Evolutionary conservation across 2,113 vertebrate species (phyloP).

Genomic region (Cnemophilus loriae): DNA sequence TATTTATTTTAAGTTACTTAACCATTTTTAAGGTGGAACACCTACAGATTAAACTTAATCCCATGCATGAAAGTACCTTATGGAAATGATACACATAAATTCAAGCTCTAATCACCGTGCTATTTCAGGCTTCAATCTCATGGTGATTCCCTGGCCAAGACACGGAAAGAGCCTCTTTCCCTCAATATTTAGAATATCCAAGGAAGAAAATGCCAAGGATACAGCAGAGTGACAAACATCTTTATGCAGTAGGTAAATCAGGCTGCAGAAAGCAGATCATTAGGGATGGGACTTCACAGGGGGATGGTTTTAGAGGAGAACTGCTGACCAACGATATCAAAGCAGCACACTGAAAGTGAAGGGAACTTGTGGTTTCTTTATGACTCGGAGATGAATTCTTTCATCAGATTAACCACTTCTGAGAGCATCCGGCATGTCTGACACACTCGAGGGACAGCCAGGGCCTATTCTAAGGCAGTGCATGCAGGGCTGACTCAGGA

Average conservation of each 20-base stretch:
- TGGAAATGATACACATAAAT: background rate
- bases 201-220: background rate
- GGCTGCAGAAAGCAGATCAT: background rate
- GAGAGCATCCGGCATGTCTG: slow-evolving; percentile 28
- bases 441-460: background rate
- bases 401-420: slow-evolving; percentile 47
- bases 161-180: background rate
- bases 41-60: background rate
- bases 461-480: background rate
- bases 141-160: background rate
- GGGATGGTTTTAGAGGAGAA: background rate
- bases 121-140: background rate
- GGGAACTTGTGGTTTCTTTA: slow-evolving; percentile 39
- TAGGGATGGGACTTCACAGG: background rate
- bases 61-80: background rate
- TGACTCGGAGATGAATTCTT: slow-evolving; percentile 19
- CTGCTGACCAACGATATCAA: background rate
- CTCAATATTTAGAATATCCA: background rate
- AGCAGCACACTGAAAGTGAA: slow-evolving; percentile 37
- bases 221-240: background rate
- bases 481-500: background rate
- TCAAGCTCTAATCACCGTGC: background rate
- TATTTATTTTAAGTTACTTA: background rate
- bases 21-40: background rate
- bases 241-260: background rate